A percentile compares a stretch with the other conserved stretches of the same genome.
phyloP scores from a whole-genome alignment of 2,797 vertebrate species.

The Phrynocephalus forsythii region DNA sequence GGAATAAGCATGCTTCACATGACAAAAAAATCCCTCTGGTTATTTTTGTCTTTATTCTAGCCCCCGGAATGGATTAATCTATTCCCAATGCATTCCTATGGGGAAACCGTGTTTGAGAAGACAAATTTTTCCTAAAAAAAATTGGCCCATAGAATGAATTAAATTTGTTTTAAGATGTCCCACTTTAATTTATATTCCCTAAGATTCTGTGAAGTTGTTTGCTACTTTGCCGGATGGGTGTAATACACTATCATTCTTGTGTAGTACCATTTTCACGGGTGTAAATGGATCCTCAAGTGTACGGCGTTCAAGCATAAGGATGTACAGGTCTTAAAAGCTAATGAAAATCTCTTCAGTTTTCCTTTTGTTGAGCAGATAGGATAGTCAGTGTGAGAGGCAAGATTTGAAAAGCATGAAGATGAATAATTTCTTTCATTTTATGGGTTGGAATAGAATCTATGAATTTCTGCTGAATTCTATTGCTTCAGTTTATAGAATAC shows the following conservation, averaged over 20 bases:
- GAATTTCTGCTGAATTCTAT: accelerated
- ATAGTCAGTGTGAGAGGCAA: neutral
- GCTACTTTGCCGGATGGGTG: neutral
- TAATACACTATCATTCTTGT: accelerated
- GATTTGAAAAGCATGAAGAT: neutral
- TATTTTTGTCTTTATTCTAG: no score
- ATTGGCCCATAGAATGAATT: no score
- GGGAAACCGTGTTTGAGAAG: no score
- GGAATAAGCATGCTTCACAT: no score
- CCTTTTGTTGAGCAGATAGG: constrained; percentile 20
- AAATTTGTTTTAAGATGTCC: no score
- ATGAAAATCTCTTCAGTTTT: constrained; percentile 11
- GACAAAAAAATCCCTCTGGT: no score
- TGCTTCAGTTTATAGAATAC: neutral
- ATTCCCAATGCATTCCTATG: no score
- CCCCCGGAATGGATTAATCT: no score
- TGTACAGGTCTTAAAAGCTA: neutral
- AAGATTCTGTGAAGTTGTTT: neutral
- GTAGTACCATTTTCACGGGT: neutral
- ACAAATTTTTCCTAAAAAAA: no score
- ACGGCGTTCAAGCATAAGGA: neutral
- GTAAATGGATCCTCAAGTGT: accelerated
- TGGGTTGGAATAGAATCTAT: neutral
- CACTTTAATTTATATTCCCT: neutral
- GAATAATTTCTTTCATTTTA: neutral